A percentile compares a stretch with the other conserved stretches of the same genome.
Evolutionary conservation across 2,797 vertebrate genomes (phyloP).

Genomic region (Chaenodraco wilsoni): DNA sequence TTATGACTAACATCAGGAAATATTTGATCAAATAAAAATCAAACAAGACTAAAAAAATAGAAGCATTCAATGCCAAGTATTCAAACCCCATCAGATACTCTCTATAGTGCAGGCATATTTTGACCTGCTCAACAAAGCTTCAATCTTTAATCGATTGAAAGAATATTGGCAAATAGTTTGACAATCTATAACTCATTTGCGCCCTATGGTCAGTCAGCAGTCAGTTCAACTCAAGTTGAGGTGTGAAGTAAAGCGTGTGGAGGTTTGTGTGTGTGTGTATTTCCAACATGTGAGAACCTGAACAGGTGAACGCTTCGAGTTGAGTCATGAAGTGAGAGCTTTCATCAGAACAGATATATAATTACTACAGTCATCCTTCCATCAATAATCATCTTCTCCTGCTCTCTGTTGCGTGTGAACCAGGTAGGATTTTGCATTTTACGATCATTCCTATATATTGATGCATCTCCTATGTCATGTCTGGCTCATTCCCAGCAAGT

Average conservation of each 20-base stretch:
- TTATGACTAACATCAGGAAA: constrained; percentile 7
- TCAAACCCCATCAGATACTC: neutral
- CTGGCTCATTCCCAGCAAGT: constrained; percentile 55
- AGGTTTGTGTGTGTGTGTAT: neutral
- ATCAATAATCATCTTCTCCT: neutral
- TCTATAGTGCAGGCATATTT: neutral
- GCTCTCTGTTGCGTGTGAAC: neutral
- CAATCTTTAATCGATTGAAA: neutral
- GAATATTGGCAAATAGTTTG: neutral
- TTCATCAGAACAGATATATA: neutral
- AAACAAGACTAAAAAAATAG: constrained; percentile 10
- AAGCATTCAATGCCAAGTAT: neutral
- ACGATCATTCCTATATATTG: neutral
- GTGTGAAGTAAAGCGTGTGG: constrained; percentile 13
- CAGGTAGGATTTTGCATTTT: constrained; percentile 29
- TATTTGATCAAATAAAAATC: constrained; percentile 3
- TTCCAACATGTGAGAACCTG: constrained; percentile 13
- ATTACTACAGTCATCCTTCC: neutral
- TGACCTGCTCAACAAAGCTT: neutral
- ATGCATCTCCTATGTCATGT: constrained; percentile 19
- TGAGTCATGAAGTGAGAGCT: constrained; percentile 21
- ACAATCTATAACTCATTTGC: neutral
- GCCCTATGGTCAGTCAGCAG: constrained; percentile 1
- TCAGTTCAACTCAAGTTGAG: neutral
- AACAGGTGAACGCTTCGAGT: neutral